A percentile compares a stretch with the other conserved stretches of the same genome.
phyloP scores from a whole-genome alignment of 2,888 invertebrate species.

The Drosophila anomalipes region DNA sequence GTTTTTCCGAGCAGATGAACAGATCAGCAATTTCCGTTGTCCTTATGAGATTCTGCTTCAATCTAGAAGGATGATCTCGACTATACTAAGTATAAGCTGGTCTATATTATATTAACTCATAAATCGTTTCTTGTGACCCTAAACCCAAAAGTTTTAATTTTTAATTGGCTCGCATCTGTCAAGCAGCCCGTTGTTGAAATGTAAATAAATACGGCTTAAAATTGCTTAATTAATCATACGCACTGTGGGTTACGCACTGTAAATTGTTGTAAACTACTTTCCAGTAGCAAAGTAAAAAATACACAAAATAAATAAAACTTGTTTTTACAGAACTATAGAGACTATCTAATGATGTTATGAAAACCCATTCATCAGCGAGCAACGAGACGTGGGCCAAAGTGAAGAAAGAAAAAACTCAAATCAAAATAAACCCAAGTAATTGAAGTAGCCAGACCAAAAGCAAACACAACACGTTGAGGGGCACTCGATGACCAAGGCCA shows the following conservation, averaged over 20 bases:
- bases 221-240: conserved; percentile 33
- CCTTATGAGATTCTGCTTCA: not conserved
- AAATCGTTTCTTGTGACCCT: not conserved
- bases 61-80: not conserved
- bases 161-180: not conserved
- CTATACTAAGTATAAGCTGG: not conserved
- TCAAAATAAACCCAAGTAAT: conserved; percentile 37
- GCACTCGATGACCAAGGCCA: conserved; percentile 58
- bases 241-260: not conserved
- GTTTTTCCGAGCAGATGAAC: too few species aligned
- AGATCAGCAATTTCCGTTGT: not conserved
- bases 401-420: conserved; percentile 25
- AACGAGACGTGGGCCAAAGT: conserved; percentile 9
- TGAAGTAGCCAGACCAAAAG: conserved; percentile 46
- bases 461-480: conserved; percentile 35
- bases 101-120: not conserved
- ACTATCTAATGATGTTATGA: conserved; percentile 24
- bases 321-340: conserved; percentile 12
- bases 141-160: not conserved
- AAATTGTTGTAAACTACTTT: conserved; percentile 12
- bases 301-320: not conserved
- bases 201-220: conserved; percentile 2
- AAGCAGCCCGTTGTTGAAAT: not conserved
- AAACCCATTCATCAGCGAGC: conserved; percentile 21
- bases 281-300: conserved; percentile 2